Base-by-base conservation (phyloP, 2,888 invertebrate genomes). In the Calameuta filiformis region DNA sequence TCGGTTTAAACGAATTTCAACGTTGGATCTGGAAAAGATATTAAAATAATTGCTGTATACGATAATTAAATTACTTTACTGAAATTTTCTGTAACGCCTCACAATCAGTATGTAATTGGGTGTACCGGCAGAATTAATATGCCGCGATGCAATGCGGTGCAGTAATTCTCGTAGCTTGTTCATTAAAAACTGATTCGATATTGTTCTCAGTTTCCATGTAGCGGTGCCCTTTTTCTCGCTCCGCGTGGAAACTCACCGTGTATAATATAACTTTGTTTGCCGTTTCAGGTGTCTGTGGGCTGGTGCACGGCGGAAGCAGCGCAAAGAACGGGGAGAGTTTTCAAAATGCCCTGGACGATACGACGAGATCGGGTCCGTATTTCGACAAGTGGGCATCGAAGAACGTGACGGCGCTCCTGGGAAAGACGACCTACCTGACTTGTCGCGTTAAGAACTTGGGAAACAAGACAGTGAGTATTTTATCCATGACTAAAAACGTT, bases 401-500 rank as follows among this genome's bases (percentile, higher is more conserved):
- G 91, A 95, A 95, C 91, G 94, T 95, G 81, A 97, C 97, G 37
- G 97, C 97, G 0, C 93, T 97, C 75, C 93, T 97, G 79, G 97
- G 97, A 84, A 97, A 97, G 92, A 97, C 97, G 68, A 97, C 97
- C 75, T 97, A 97, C 90, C 93, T 98, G 85, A 97, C 96, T 91
- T 98, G 98, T 92, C 94, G 97, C 81, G 97, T 97, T 83, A 97
- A 97, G 93, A 97, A 97, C 93, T 93, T 97, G 91, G 96, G 97
- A 84, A 97, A 98, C 93, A 96, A 96, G 93, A 97, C 97, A 92
- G 97, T 97, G 89, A 95, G 96, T 94, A 75, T 1, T 56, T 56
- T 23, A 56, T 9, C 23, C 23, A 23, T 56, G 56, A 56, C 23
- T 23, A 56, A 56, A 56, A 56, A 56, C 56, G 23, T 56, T 56